Percentiles rank a stretch among this genome's conserved stretches.
Evolutionary conservation across 2,888 invertebrate genomes (phyloP).

Genomic region (Xestia sexstrigata): DNA sequence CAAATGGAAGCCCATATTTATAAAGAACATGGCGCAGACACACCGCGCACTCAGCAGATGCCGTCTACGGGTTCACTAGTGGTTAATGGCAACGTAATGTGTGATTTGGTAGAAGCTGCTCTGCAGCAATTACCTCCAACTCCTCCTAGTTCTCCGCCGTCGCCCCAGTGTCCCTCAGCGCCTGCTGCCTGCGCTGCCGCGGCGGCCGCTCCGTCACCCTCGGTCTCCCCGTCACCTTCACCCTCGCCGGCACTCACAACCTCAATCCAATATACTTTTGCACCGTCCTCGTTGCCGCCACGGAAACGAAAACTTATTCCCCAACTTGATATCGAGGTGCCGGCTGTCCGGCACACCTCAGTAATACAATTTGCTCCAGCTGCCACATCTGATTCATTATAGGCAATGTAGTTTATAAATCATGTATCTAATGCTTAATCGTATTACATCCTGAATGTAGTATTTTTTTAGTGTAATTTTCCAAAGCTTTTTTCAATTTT

Average conservation of each 20-base stretch:
- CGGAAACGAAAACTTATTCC: constrained; percentile 95
- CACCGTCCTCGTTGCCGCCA: constrained; percentile 88
- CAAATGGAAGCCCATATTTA: constrained; percentile 97
- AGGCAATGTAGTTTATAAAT: constrained; percentile 44
- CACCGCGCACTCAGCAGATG: constrained; percentile 81
- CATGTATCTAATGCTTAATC: constrained; percentile 32
- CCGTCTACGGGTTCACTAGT: constrained; percentile 78
- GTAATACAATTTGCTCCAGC: constrained; percentile 97
- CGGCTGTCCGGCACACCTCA: constrained; percentile 90
- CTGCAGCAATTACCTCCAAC: constrained; percentile 90
- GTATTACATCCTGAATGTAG: constrained; percentile 48
- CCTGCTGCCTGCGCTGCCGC: constrained; percentile 74
- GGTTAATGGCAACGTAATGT: constrained; percentile 83
- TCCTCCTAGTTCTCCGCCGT: constrained; percentile 90
- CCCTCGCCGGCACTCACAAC: constrained; percentile 79
- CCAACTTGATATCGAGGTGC: constrained; percentile 89
- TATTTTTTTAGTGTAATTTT: constrained; percentile 62
- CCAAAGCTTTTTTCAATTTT: constrained; percentile 69
- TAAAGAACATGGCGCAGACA: constrained; percentile 90
- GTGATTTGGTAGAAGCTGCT: constrained; percentile 85
- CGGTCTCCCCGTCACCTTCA: constrained; percentile 81
- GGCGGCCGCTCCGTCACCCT: constrained; percentile 78
- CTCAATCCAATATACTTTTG: constrained; percentile 78
- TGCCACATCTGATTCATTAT: constrained; percentile 88
- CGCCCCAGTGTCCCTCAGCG: constrained; percentile 84